Base-by-base conservation (phyloP, 2,888 invertebrate genomes). In the Germaria angustata region DNA sequence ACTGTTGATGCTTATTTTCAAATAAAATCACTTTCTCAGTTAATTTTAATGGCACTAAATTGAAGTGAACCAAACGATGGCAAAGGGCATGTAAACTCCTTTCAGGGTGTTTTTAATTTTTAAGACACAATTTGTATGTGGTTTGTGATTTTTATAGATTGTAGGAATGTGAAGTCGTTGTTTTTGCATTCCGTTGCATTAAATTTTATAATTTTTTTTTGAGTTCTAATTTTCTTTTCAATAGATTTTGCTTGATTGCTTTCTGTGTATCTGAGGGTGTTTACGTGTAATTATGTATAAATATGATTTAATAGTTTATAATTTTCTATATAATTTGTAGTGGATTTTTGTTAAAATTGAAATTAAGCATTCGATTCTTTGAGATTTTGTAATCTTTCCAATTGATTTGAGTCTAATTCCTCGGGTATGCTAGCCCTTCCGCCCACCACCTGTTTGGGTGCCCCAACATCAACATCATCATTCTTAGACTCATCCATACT, bases 361-460 rank as follows among this genome's bases (percentile, higher is more conserved):
- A 44, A 85, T 92, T 95, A 97, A 92, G 97, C 97, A 92, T 97
- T 97, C 82, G 97, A 97, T 92, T 97, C 97, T 91, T 97, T 97
- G 80, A 97, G 93, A 90, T 96, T 95, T 89, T 97, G 96, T 87
- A 97, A 93, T 89, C 96, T 94, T 81, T 96, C 97, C 87, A 97
- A 93, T 90, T 97, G 97, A 89, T 96, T 96, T 32, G 96, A 96
- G 88, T 96, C 97, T 84, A 97, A 93, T 91, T 97, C 97, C 91
- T 97, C 97, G 44, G 97, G 97, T 89, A 97, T 96, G 87, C 95
- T 95, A 80, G 96, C 96, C 78, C 96, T 93, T 55, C 96, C 95
- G 28, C 95, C 96, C 11, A 95, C 94, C 1, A 95, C 94, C 85
- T 94, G 94, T 61, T 94, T 93, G n/a, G 95, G 94, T 22, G 94